Evolutionary conservation across 2,113 vertebrate species (phyloP).

Genomic region (Trogon surrucura): DNA sequence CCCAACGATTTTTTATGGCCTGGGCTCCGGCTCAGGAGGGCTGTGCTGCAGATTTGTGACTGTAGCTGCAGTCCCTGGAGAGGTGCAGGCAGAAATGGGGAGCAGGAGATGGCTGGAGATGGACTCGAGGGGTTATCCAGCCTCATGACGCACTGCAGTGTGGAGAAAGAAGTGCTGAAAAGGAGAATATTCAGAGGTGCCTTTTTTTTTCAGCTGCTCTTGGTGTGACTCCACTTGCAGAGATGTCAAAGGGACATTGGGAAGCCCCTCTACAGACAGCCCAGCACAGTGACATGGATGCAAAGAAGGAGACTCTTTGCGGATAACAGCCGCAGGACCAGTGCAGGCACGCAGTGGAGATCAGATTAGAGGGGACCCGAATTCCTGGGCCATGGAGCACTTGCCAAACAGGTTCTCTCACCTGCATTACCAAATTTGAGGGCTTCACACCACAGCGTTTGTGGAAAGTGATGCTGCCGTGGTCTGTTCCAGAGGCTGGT

Average conservation of each 20-base stretch:
- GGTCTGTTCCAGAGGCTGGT: background rate
- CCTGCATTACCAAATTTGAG: background rate
- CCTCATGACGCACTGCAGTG: background rate
- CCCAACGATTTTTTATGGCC: background rate
- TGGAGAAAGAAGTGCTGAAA: background rate
- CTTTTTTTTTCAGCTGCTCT: background rate
- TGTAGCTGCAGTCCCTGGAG: background rate
- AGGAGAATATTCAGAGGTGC: background rate
- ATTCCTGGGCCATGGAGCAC: background rate
- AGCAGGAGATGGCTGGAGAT: background rate
- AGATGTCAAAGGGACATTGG: background rate
- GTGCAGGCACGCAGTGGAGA: background rate
- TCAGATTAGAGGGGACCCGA: background rate
- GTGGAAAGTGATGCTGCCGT: fast-evolving
- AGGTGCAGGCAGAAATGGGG: background rate
- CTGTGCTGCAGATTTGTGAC: background rate
- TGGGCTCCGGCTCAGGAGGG: background rate
- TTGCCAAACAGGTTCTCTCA: background rate
- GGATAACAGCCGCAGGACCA: background rate
- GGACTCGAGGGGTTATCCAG: background rate
- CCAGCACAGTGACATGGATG: fast-evolving
- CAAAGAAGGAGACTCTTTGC: background rate
- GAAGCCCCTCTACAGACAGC: background rate
- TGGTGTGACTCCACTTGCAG: background rate
- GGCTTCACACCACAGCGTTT: background rate